Evolutionary conservation across 2,888 invertebrate species (phyloP).

Genomic region (Aproaerema taeniolella): DNA sequence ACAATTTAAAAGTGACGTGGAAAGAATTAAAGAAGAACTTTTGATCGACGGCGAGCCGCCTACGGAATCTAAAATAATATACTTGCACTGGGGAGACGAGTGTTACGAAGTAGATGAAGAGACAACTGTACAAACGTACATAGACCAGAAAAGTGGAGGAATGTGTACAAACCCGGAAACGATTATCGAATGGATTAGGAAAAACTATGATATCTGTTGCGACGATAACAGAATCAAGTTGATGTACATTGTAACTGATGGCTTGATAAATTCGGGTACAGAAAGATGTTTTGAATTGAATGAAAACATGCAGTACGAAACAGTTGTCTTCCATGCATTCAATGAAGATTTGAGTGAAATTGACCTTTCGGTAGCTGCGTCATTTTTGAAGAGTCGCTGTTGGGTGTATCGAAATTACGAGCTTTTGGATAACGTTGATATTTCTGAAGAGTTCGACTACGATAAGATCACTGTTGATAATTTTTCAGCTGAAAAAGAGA

Average conservation of each 20-base stretch:
- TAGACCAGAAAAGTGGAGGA: background rate
- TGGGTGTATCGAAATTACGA: slow-evolving; percentile 28
- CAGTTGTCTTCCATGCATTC: slow-evolving; percentile 30
- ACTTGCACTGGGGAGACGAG: slow-evolving; percentile 30
- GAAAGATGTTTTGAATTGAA: slow-evolving; percentile 25
- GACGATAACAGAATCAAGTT: slow-evolving; percentile 26
- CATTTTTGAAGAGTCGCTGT: slow-evolving; percentile 30
- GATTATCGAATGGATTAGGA: slow-evolving; percentile 14
- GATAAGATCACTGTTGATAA: slow-evolving; percentile 28
- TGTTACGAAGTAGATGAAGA: slow-evolving; percentile 29
- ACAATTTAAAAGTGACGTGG: slow-evolving; percentile 26
- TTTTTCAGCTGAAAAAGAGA: slow-evolving; percentile 28
- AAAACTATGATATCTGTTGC: slow-evolving; percentile 11
- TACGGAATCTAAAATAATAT: slow-evolving; percentile 26
- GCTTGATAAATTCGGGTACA: slow-evolving; percentile 17
- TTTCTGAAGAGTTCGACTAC: slow-evolving; percentile 33
- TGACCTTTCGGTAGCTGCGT: slow-evolving; percentile 29
- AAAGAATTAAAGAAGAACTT: slow-evolving; percentile 22
- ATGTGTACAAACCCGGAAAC: slow-evolving; percentile 19
- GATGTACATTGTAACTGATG: slow-evolving; percentile 34
- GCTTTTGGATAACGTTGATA: slow-evolving; percentile 26
- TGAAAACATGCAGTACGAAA: slow-evolving; percentile 29
- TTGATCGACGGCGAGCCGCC: slow-evolving; percentile 13
- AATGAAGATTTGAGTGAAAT: slow-evolving; percentile 15
- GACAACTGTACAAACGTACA: slow-evolving; percentile 14